These are phyloP conservation scores for Antechinus stuartii DNA, from an alignment of 2,113 vertebrate genomes.

Conservation along the genomic window DNA sequence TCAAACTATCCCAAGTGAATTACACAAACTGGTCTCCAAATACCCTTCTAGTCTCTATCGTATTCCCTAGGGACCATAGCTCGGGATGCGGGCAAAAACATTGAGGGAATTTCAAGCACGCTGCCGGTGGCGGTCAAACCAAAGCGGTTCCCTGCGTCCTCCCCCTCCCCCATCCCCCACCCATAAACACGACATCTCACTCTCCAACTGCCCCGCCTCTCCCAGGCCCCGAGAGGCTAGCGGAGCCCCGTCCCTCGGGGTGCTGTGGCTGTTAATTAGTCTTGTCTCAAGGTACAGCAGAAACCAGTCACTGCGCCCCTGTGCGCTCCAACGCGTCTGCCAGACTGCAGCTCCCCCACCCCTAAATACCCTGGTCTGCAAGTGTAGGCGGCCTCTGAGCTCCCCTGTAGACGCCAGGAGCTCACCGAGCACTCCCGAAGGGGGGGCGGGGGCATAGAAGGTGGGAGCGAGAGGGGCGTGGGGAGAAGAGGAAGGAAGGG, in stretches of 20 bases:
- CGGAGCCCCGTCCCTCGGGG: constrained; percentile 24
- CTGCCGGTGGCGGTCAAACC: neutral
- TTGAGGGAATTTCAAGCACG: neutral
- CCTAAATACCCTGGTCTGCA: too few species aligned
- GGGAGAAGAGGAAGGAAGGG: too few species aligned
- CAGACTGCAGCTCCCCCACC: neutral
- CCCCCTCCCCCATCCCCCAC: constrained; percentile 52
- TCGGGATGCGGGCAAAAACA: neutral
- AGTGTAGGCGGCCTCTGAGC: neutral
- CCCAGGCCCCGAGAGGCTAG: constrained; percentile 33
- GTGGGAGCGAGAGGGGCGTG: accelerated
- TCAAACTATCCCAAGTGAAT: neutral
- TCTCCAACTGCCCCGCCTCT: constrained; percentile 68
- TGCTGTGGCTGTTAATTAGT: neutral
- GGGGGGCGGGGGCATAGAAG: neutral
- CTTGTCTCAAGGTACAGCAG: neutral
- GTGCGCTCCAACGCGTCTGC: accelerated
- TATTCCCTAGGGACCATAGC: neutral
- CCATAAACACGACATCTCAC: constrained; percentile 58
- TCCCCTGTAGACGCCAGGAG: neutral
- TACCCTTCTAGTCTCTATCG: neutral
- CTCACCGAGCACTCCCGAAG: neutral
- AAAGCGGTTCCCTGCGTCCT: neutral
- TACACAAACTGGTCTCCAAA: neutral
- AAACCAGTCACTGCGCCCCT: neutral